These are phyloP conservation scores for Orussus abietinus DNA, from an alignment of 1,140 invertebrate genomes.

Conservation along the genomic window DNA sequence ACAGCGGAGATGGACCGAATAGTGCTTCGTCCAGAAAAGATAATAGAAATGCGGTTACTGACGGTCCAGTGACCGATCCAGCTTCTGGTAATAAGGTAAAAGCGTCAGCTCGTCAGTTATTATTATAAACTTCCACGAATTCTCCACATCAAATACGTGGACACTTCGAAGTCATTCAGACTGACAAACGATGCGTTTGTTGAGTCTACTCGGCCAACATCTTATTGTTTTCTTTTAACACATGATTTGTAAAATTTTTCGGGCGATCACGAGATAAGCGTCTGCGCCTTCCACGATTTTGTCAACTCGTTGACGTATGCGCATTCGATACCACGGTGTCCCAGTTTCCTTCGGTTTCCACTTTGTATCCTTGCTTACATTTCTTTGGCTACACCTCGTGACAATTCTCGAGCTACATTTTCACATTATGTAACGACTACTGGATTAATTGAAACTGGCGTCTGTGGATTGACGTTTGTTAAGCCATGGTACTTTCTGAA, in stretches of 20 bases:
- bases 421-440: background rate
- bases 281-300: background rate
- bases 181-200: constrained; percentile 4
- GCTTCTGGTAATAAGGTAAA: constrained; percentile 43
- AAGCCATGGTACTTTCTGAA: too few species aligned
- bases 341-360: background rate
- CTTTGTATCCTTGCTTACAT: background rate
- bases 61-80: constrained; percentile 47
- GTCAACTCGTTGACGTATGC: background rate
- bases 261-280: background rate
- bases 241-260: background rate
- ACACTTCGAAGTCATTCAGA: background rate
- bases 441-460: too few species aligned
- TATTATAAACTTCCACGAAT: background rate
- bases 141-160: background rate
- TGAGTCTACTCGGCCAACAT: constrained; percentile 14
- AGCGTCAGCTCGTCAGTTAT: background rate
- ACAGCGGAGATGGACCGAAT: constrained; percentile 41
- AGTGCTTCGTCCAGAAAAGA: constrained; percentile 40
- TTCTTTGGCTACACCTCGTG: background rate
- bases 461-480: too few species aligned
- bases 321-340: background rate
- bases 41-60: constrained; percentile 34
- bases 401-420: background rate
- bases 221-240: constrained; percentile 13